Base-by-base conservation (phyloP, 1,140 invertebrate genomes). In the Eueides isabella region DNA sequence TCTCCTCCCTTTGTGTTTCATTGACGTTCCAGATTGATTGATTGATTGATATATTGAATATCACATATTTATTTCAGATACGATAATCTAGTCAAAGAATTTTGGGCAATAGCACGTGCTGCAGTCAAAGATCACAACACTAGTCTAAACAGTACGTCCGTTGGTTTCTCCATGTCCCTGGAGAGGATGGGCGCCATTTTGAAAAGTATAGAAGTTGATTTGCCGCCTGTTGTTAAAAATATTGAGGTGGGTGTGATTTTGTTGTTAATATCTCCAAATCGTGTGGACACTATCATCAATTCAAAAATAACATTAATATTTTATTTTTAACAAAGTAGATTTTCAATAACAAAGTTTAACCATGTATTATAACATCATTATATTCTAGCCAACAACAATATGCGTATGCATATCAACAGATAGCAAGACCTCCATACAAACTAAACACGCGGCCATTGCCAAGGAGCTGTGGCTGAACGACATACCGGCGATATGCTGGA, bases 101-200 rank as follows among this genome's bases (percentile, higher is more conserved):
- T 91, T 66, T 85, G 89, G 83, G 83, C 86, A 23, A 80, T 92
- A 2, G 86, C 89, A 0, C 74, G 84, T 0, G 85, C 84, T 5
- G 84, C 88, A 55, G 87, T 84, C 23, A 87, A 88, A 26, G 77
- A 84, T 9, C 77, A 87, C 23, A 85, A 80, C 30, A 65, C 75
- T 0, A 81, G 87, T 12, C 61, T 90, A 1, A 85, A 80, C 2
- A 82, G 84, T 14, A 80, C 77, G 9, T 86, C 86, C 0, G 88
- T 90, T 1, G 90, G 90, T 0, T 88, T 91, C 72, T 91, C 89
- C 1, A 85, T 92, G 85, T 88, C 89, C 0, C 31, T 92, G 35
- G 89, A 92, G 14, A 76, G 90, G 26, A 90, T 92, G 75, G 89
- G 86, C 0, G 83, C 84, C 29, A 85, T 90, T 29, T 77, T 88